phyloP scores from a whole-genome alignment of 2,797 vertebrate genomes.

The Decapterus maruadsi region DNA sequence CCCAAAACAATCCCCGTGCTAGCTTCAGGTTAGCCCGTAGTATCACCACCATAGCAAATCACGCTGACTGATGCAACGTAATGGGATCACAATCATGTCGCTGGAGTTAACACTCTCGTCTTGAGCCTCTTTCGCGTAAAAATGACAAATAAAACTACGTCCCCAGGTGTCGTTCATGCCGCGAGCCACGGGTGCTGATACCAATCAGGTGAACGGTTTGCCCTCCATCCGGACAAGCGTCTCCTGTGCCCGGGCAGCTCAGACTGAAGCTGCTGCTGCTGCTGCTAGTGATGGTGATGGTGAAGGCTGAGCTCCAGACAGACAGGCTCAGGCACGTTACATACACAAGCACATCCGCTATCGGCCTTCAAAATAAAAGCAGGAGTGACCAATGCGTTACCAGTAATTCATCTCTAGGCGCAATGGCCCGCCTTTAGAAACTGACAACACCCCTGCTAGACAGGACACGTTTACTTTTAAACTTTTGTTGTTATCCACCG shows the following conservation, averaged over 20 bases:
- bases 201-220: conserved; percentile 24
- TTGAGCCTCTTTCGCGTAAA: background rate
- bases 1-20: conserved; percentile 74
- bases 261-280: conserved; percentile 56
- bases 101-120: conserved; percentile 17
- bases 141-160: conserved; percentile 12
- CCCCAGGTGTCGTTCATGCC: conserved; percentile 17
- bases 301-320: conserved; percentile 31
- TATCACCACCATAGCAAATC: conserved; percentile 79
- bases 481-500: too few relatives aligned
- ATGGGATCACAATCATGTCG: conserved; percentile 33
- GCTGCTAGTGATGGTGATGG: conserved; percentile 50
- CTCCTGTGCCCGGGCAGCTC: conserved; percentile 31
- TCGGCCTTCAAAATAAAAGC: conserved; percentile 47
- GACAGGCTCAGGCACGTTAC: background rate
- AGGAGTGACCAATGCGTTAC: fast-evolving
- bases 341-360: conserved; percentile 48
- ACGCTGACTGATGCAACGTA: conserved; percentile 58
- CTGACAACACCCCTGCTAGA: background rate
- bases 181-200: conserved; percentile 10
- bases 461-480: too few relatives aligned
- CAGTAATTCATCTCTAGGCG: background rate
- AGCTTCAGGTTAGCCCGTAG: conserved; percentile 74
- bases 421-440: background rate
- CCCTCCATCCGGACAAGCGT: conserved; percentile 63